These are phyloP conservation scores for Diarsia brunnea DNA, from an alignment of 2,888 invertebrate species.

Conservation along the genomic window DNA sequence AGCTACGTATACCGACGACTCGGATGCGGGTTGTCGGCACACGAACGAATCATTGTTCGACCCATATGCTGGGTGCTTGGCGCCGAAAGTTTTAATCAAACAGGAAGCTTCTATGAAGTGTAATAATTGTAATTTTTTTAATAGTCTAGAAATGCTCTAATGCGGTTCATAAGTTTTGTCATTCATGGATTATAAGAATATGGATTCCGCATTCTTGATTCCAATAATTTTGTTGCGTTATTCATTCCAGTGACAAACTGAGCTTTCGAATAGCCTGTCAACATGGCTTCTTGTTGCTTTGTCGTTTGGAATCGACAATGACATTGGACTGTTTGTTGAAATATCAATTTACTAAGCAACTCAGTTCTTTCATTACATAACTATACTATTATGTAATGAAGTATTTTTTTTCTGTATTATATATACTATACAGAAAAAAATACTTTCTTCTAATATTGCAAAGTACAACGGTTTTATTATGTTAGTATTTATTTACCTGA, in stretches of 20 bases:
- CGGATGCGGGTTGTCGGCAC: too few relatives aligned
- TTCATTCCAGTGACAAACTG: neutral
- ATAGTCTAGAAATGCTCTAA: neutral
- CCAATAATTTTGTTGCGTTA: neutral
- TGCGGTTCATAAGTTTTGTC: neutral
- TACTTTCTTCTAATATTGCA: neutral
- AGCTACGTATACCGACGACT: too few relatives aligned
- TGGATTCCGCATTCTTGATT: neutral
- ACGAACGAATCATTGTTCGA: too few relatives aligned
- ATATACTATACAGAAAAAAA: neutral
- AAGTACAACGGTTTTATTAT: neutral
- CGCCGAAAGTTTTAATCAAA: too few relatives aligned
- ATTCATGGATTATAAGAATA: neutral
- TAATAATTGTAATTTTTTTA: too few relatives aligned
- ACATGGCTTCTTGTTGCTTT: neutral
- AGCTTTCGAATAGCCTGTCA: neutral
- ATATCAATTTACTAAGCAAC: neutral
- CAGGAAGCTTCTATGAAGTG: too few relatives aligned
- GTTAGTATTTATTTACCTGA: slow-evolving; percentile 77
- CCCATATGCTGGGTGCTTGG: too few relatives aligned
- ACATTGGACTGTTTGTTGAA: neutral
- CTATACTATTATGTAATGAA: too few relatives aligned
- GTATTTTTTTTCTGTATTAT: too few relatives aligned
- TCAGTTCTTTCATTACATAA: neutral
- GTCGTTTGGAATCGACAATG: neutral